Base-by-base conservation (phyloP, 2,888 invertebrate species). In the Tillus elongatus region DNA sequence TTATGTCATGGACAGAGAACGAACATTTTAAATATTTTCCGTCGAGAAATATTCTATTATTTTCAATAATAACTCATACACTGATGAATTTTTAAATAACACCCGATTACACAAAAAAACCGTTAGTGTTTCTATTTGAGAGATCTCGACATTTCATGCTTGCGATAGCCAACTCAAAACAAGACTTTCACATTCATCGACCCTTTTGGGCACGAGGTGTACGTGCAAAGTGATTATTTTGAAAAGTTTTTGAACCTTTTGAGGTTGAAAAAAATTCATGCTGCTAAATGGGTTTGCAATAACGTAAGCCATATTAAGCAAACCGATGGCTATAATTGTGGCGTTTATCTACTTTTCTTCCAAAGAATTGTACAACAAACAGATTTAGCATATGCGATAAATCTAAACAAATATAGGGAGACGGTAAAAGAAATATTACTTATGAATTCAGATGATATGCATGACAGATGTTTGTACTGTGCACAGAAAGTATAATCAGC, bases 381-480 rank as follows among this genome's bases (percentile, higher is more conserved):
- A n/a, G 31, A 14, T 31, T 15, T 31, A 15, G 13, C 14, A 4
- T 10, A 4, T 8, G 10, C 3, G 4, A 12, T 9, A 12, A 13
- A 31, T 13, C 14, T 31, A 2, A 31, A 31, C 15, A 2, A 10
- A 6, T 31, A 15, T 11, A 31, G 31, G 10, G 15, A 13, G 4
- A 14, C 13, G 3, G 6, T 14, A 15, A 31, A 9, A 31, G 10
- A 13, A 14, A 3, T 9, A 10, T 15, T 31, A 3, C 13, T 14
- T 3, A 9, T n/a, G 15, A 14, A 31, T 9, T 31, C 31, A 6
- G 31, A 13, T 14, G 31, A 31, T 13, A 31, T 13, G 14, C 14
- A 31, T 10, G 4, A 14, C n/a, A 31, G 15, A 31, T 31, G 31
- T 31, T 31, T 31, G 3, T 31, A 15, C n/a, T 31, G 31, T 13